A percentile compares a stretch with the other conserved stretches of the same genome.
Conservation (phyloP, 2,113 vertebrate species). For the Marmota flaviventris region DNA sequence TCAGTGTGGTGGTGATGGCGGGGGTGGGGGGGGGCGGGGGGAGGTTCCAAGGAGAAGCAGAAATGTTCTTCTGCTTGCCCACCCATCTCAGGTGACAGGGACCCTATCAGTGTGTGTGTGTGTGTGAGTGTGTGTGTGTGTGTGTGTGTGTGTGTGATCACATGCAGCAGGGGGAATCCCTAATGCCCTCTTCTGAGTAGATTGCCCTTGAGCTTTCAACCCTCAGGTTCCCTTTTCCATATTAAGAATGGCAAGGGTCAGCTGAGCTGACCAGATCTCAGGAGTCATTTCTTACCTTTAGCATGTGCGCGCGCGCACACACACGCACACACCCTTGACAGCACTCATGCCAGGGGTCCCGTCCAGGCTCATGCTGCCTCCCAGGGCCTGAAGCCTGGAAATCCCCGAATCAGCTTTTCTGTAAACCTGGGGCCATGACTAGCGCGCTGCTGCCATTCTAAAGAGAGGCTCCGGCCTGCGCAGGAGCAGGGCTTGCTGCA, state of each 20-base stretch:
- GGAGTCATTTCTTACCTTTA: neutral
- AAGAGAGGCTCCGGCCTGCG: neutral
- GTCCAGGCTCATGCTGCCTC: accelerated
- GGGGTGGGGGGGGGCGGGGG: too few species aligned
- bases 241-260: neutral
- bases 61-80: neutral
- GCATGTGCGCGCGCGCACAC: too few species aligned
- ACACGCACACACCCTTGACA: neutral
- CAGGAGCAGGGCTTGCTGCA: neutral
- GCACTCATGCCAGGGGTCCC: neutral
- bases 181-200: neutral
- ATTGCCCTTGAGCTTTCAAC: constrained; percentile 67
- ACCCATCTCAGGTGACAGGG: neutral
- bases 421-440: neutral
- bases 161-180: neutral
- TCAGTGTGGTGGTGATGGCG: too few species aligned
- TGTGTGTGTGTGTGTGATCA: neutral
- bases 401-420: constrained; percentile 67
- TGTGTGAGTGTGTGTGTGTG: too few species aligned
- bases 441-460: neutral
- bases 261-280: neutral
- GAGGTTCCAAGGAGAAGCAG: neutral
- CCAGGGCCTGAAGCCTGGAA: neutral
- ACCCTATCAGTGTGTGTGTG: neutral
- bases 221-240: neutral